These are phyloP conservation scores for Aromia moschata DNA, from an alignment of 2,888 invertebrate species.

Conservation along the genomic window DNA sequence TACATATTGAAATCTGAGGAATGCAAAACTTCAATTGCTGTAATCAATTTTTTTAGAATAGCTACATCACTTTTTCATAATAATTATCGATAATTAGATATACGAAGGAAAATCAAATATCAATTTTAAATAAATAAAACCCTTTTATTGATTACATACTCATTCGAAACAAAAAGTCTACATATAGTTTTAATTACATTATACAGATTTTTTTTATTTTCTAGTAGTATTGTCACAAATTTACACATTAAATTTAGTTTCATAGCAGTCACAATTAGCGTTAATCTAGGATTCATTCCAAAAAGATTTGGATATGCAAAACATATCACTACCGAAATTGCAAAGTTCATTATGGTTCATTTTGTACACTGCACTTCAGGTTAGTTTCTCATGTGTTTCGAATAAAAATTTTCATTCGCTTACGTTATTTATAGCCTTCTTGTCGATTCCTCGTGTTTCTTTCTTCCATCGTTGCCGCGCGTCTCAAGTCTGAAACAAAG, in stretches of 20 bases:
- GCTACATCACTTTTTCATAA: too few species aligned
- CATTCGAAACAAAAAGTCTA: conserved; percentile 44
- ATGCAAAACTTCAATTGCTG: too few species aligned
- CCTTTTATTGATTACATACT: conserved; percentile 52
- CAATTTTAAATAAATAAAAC: conserved; percentile 51
- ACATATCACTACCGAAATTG: conserved; percentile 14
- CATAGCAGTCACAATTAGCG: conserved; percentile 49
- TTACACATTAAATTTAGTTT: conserved; percentile 49
- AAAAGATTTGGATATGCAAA: conserved; percentile 22
- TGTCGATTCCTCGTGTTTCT: neutral
- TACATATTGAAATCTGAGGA: too few species aligned
- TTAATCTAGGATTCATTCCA: conserved; percentile 38
- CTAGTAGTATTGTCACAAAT: conserved; percentile 56
- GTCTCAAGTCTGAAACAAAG: conserved; percentile 32
- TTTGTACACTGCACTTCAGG: conserved; percentile 23
- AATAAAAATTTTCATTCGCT: conserved; percentile 20
- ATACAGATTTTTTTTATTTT: conserved; percentile 39
- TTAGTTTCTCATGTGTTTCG: conserved; percentile 13
- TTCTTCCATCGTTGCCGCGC: conserved; percentile 9
- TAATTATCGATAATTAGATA: too few species aligned
- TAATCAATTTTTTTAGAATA: too few species aligned
- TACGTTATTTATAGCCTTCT: conserved; percentile 16
- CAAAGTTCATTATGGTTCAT: conserved; percentile 23
- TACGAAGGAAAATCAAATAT: neutral
- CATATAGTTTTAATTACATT: conserved; percentile 42